phyloP scores from a whole-genome alignment of 2,888 invertebrate genomes.

The Dryadula phaetusa region DNA sequence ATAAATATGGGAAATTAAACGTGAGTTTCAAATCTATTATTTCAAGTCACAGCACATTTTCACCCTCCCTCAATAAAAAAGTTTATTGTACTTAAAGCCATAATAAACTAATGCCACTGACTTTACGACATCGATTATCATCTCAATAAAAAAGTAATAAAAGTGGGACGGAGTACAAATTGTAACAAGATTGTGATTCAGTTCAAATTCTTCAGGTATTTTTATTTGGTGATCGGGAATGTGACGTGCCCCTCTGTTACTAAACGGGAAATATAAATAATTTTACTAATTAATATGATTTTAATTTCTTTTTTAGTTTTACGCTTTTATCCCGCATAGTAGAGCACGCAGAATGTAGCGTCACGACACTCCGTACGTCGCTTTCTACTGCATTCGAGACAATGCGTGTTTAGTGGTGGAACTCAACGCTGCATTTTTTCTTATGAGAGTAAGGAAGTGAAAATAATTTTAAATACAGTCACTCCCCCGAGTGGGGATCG shows the following conservation, averaged over 20 bases:
- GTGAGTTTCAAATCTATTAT: neutral
- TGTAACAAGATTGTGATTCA: slow-evolving; percentile 44
- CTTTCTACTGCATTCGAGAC: too few species aligned
- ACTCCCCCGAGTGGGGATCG: too few species aligned
- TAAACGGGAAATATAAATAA: neutral
- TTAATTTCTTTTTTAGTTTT: too few species aligned
- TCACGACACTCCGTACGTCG: too few species aligned
- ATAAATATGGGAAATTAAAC: too few species aligned
- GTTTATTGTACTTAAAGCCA: slow-evolving; percentile 9
- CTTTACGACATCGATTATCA: slow-evolving; percentile 33
- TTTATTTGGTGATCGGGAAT: slow-evolving; percentile 38
- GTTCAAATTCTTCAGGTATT: slow-evolving; percentile 41
- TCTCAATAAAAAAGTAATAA: slow-evolving; percentile 38
- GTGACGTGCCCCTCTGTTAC: slow-evolving; percentile 22
- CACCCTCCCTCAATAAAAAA: neutral
- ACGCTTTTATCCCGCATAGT: too few species aligned
- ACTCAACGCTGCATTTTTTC: too few species aligned
- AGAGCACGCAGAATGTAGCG: too few species aligned
- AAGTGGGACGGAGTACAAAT: slow-evolving; percentile 33
- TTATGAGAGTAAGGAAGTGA: too few species aligned
- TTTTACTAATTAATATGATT: too few species aligned
- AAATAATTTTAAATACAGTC: too few species aligned
- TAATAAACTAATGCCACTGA: slow-evolving; percentile 16
- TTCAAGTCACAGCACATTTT: neutral
- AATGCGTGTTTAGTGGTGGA: too few species aligned